phyloP scores from a whole-genome alignment of 1,140 invertebrate genomes.

The Lutraria rhynchaena region DNA sequence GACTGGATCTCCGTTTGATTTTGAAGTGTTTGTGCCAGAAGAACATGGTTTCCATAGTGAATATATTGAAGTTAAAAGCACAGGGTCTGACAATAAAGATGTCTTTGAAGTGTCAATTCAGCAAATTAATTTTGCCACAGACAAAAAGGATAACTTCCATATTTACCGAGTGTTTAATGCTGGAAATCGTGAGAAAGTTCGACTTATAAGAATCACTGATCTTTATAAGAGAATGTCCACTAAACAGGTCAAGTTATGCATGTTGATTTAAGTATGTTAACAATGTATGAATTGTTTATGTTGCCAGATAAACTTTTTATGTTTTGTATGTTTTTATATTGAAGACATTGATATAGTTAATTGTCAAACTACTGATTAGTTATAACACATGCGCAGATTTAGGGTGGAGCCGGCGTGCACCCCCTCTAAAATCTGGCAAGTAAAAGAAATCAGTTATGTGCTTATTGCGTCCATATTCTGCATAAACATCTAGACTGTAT shows the following conservation, averaged over 20 bases:
- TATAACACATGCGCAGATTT: too few species aligned
- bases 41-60: slow-evolving; percentile 53
- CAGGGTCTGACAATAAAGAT: slow-evolving; percentile 70
- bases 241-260: slow-evolving; percentile 72
- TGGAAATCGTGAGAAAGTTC: slow-evolving; percentile 63
- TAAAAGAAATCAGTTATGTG: too few species aligned
- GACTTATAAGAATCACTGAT: slow-evolving; percentile 72
- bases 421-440: too few species aligned
- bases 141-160: slow-evolving; percentile 72
- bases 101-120: slow-evolving; percentile 76
- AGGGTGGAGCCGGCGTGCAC: too few species aligned
- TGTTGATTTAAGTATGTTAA: slow-evolving; percentile 77
- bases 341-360: too few species aligned
- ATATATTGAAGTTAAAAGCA: slow-evolving; percentile 76
- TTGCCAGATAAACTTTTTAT: too few species aligned
- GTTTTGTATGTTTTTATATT: too few species aligned
- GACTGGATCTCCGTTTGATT: slow-evolving; percentile 74
- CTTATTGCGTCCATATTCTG: too few species aligned
- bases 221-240: slow-evolving; percentile 67
- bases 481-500: too few species aligned
- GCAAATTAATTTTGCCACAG: slow-evolving; percentile 76
- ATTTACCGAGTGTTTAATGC: slow-evolving; percentile 78
- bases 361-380: too few species aligned
- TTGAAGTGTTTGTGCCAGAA: slow-evolving; percentile 65
- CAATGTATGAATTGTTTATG: too few species aligned